Evolutionary conservation across 2,888 invertebrate genomes (phyloP).

Genomic region (Parascotia fuliginaria): DNA sequence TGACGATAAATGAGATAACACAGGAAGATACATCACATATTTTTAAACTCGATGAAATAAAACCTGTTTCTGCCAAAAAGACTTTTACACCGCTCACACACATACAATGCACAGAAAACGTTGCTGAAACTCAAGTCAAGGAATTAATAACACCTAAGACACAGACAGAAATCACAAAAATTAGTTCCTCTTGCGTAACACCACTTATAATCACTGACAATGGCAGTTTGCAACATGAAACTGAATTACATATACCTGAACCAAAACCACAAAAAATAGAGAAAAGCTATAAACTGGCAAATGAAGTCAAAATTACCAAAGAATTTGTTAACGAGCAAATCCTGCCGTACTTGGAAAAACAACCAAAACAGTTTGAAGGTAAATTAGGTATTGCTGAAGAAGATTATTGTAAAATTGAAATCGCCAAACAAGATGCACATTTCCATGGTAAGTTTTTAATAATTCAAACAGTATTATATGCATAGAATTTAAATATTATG

Average conservation of each 20-base stretch:
- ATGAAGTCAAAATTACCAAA: conserved; percentile 65
- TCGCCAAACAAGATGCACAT: conserved; percentile 66
- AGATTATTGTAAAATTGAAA: conserved; percentile 50
- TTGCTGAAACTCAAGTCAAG: conserved; percentile 57
- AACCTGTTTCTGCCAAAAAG: conserved; percentile 60
- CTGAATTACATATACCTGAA: conserved; percentile 57
- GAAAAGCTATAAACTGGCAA: conserved; percentile 59
- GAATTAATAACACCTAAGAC: conserved; percentile 55
- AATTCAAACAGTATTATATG: not conserved
- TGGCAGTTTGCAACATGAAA: conserved; percentile 69
- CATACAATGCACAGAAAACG: conserved; percentile 71
- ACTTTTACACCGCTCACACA: conserved; percentile 64
- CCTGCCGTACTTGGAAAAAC: conserved; percentile 50
- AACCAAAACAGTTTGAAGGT: conserved; percentile 50
- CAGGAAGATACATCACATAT: conserved; percentile 61
- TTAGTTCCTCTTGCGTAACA: conserved; percentile 62
- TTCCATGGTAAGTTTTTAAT: conserved; percentile 62
- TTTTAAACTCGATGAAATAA: conserved; percentile 50
- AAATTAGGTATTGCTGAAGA: conserved; percentile 55
- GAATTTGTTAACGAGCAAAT: conserved; percentile 69
- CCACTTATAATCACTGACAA: conserved; percentile 72
- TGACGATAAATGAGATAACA: conserved; percentile 68
- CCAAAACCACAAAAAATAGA: conserved; percentile 60
- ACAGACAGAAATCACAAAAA: conserved; percentile 54
- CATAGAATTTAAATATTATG: too few species aligned